Base-by-base conservation (phyloP, 2,888 invertebrate genomes). In the Bombylius major region DNA sequence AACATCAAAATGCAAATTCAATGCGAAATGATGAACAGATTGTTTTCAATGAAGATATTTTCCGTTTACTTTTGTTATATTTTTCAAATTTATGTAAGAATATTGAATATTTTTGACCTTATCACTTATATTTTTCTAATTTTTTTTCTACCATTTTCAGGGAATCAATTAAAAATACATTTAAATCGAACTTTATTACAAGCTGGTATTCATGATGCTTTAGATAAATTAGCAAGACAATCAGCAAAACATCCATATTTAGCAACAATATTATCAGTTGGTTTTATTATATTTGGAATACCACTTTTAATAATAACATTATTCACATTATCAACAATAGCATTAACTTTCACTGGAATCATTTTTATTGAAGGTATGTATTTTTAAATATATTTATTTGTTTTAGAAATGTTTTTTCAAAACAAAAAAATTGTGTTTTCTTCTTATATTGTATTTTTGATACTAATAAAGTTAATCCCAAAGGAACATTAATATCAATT, bases 281-380 rank as follows among this genome's bases (percentile, higher is more conserved):
- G 56, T 3, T 54, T 62, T 33, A n/a, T 63, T 8, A 56, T 62
- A 0, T 55, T 68, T 5, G 55, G 67, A 3, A 57, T 73, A 7
- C 74, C 73, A 14, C 62, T 72, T 53, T 59, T 70, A 3, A 63
- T 74, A 4, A 63, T 74, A 7, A 56, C 69, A 33, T 67, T 69
- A 1, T 69, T 73, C 54, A 69, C 66, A 4, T 56, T 73, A 50
- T 66, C 69, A 5, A 70, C 71, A 3, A 61, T 72, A 56, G 54
- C 68, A 14, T 65, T 73, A 62, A 70, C 74, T 0, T 69, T 73
- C 44, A 70, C 69, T 0, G 74, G 73, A 44, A 69, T 73, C 53
- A 59, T 73, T n/a, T 64, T 73, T 3, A 63, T 73, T 7, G 73
- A 73, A 66, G 73, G 73, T 71, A 60, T 23, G 11, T 45, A 7